A percentile compares a stretch with the other conserved stretches of the same genome.
These are phyloP conservation scores for Sceloporus undulatus DNA, from an alignment of 2,113 vertebrate genomes.

Conservation along the genomic window DNA sequence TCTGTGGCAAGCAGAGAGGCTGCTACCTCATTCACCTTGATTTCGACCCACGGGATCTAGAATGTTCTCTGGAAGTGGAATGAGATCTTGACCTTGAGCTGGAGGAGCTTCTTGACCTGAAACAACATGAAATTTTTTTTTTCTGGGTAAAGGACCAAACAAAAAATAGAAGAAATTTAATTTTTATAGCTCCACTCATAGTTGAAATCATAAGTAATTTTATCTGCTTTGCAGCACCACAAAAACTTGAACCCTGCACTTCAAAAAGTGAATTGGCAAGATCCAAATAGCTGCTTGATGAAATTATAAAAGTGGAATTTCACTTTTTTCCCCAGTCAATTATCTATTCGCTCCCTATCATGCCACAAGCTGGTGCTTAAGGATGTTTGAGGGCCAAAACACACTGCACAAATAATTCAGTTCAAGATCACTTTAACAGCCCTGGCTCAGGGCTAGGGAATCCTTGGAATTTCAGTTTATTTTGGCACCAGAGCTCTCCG, in stretches of 20 bases:
- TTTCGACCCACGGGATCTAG: conserved; percentile 92
- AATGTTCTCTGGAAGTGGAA: conserved; percentile 88
- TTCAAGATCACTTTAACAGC: too few relatives aligned
- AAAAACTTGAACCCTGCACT: not conserved
- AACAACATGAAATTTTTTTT: conserved; percentile 85
- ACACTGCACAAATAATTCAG: too few relatives aligned
- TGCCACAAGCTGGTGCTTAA: not conserved
- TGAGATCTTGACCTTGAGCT: conserved; percentile 96
- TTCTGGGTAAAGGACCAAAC: conserved; percentile 11
- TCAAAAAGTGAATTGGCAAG: not conserved
- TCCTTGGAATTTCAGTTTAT: too few relatives aligned
- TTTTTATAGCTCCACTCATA: not conserved
- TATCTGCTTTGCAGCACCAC: not conserved
- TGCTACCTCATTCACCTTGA: conserved; percentile 99
- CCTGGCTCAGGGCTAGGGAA: too few relatives aligned
- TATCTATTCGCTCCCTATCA: not conserved
- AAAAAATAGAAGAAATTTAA: not conserved
- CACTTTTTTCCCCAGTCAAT: not conserved
- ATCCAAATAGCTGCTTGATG: not conserved
- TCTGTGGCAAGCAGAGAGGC: conserved; percentile 88
- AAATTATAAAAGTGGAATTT: not conserved
- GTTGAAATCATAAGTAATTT: not conserved
- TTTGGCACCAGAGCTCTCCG: too few relatives aligned
- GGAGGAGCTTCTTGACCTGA: conserved; percentile 98
- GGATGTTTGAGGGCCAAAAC: not conserved